These are phyloP conservation scores for Drosophila subpulchrella DNA, from an alignment of 1,140 invertebrate genomes.

Conservation along the genomic window DNA sequence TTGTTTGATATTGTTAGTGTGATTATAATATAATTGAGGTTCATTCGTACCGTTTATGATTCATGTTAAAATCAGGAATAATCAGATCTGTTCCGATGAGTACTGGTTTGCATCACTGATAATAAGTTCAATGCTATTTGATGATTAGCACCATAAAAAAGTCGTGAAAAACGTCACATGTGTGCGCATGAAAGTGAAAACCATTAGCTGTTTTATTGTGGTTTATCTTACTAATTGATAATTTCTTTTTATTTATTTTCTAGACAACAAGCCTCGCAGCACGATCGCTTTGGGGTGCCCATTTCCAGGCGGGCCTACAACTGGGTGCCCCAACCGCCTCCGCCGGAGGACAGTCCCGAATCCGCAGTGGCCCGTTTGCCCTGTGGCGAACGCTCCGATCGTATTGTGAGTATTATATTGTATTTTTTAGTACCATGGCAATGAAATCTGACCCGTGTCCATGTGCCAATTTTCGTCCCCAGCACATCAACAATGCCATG, in stretches of 20 bases:
- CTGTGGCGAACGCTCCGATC: slow-evolving; percentile 91
- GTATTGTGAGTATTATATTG: slow-evolving; percentile 87
- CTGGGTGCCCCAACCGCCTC: slow-evolving; percentile 95
- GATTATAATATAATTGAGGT: neutral
- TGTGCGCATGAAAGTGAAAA: slow-evolving; percentile 4
- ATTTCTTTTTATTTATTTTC: slow-evolving; percentile 1
- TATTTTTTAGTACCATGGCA: neutral
- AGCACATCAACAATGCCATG: slow-evolving; percentile 86
- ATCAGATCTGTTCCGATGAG: neutral
- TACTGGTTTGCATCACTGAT: slow-evolving; percentile 4
- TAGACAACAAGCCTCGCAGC: slow-evolving; percentile 93
- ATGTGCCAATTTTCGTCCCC: slow-evolving; percentile 32
- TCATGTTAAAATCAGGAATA: neutral
- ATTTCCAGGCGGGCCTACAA: slow-evolving; percentile 92
- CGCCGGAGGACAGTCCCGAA: slow-evolving; percentile 93
- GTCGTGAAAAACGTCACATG: neutral
- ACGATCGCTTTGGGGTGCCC: slow-evolving; percentile 94
- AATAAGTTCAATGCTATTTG: neutral
- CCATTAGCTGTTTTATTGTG: neutral
- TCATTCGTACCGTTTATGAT: neutral
- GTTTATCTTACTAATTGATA: neutral
- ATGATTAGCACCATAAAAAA: neutral
- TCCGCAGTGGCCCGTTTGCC: slow-evolving; percentile 91
- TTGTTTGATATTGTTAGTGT: neutral
- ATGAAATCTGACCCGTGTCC: slow-evolving; percentile 20